These are phyloP conservation scores for Sarotherodon lohbergeri DNA, from an alignment of 2,113 vertebrate genomes.

Conservation along the genomic window DNA sequence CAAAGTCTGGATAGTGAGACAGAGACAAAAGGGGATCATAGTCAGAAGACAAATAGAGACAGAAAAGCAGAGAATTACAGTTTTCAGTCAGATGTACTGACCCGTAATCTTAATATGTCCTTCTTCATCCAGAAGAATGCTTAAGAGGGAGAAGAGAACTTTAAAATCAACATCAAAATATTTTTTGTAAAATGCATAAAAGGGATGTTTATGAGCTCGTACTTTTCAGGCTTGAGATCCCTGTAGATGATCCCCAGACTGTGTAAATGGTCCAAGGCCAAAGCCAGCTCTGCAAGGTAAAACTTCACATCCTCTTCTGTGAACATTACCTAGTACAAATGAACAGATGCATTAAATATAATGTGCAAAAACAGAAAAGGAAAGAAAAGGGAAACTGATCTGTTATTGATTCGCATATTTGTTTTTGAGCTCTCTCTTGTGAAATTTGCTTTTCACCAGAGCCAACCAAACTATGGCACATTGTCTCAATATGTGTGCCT, in stretches of 20 bases:
- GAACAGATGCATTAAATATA: neutral
- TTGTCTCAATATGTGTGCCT: neutral
- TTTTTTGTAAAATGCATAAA: neutral
- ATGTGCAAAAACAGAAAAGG: neutral
- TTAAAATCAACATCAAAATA: neutral
- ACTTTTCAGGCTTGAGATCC: conserved; percentile 99
- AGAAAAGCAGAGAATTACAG: neutral
- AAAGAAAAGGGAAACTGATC: neutral
- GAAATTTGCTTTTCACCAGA: neutral
- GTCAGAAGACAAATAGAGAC: neutral
- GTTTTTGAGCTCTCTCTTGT: neutral
- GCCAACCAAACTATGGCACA: neutral
- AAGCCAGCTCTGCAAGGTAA: conserved; percentile 95
- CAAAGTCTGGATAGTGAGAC: conserved; percentile 80
- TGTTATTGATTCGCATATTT: neutral
- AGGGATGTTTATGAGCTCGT: conserved; percentile 24
- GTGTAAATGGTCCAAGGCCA: conserved; percentile 97
- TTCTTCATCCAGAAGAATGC: conserved; percentile 95
- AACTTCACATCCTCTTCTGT: conserved; percentile 99
- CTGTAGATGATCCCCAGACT: conserved; percentile 98
- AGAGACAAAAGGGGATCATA: neutral
- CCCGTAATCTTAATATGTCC: conserved; percentile 97
- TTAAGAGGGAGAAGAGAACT: conserved; percentile 44
- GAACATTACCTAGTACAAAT: conserved; percentile 89
- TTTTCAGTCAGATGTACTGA: conserved; percentile 37